Evolutionary conservation across 2,888 invertebrate genomes (phyloP).

Genomic region (Sylvicola cinctus): DNA sequence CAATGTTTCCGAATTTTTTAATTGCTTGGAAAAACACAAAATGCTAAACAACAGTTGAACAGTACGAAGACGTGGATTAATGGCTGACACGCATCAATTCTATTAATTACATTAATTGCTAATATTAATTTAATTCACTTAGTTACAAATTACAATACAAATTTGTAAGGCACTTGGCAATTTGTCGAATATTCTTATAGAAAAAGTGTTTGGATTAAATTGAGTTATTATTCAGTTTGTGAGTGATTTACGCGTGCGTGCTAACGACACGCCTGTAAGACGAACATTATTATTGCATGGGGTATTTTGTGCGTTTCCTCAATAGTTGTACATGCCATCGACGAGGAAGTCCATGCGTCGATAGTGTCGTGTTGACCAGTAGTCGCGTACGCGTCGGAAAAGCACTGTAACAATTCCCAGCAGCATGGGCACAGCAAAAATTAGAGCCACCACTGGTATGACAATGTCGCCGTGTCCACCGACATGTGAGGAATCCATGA

Average conservation of each 20-base stretch:
- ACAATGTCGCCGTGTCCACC: conserved; percentile 38
- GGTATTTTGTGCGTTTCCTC: neutral
- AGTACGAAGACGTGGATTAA: too few relatives aligned
- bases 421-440: conserved; percentile 43
- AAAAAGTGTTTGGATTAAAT: too few relatives aligned
- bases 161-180: too few relatives aligned
- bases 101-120: too few relatives aligned
- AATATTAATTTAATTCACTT: too few relatives aligned
- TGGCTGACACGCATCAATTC: too few relatives aligned
- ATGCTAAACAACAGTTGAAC: too few relatives aligned
- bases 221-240: neutral
- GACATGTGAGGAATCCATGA: conserved; percentile 5
- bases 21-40: too few relatives aligned
- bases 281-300: neutral
- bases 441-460: conserved; percentile 50
- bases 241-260: neutral
- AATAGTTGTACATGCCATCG: conserved; percentile 56
- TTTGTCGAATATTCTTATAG: too few relatives aligned
- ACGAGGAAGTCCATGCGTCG: conserved; percentile 73
- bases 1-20: too few relatives aligned
- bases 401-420: conserved; percentile 46
- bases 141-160: too few relatives aligned
- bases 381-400: conserved; percentile 52
- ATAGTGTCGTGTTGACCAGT: conserved; percentile 72
- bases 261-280: neutral